Evolutionary conservation across 2,888 invertebrate genomes (phyloP), one percentile per base, ranked within the genome.

Genomic region (Didymodactylos carnosus): DNA sequence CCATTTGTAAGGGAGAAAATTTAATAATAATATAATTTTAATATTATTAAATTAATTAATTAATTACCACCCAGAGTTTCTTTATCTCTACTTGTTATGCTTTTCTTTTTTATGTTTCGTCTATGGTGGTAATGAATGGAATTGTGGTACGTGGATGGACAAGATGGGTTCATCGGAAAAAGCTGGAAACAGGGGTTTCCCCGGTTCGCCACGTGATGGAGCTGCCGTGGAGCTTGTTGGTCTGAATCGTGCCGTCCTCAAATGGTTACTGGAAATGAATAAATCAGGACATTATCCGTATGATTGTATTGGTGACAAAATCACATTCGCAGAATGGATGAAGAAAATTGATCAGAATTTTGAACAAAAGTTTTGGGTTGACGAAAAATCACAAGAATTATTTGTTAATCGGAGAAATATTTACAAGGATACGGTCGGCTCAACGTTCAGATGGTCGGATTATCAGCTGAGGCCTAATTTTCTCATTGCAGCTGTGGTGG

Each of bases 111-210:
- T 94, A 49, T 97, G 90, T 69, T 92, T 92, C 84, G 90, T 94
- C 29, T 92, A 89, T 84, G 98, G 98, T 75, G 98, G 98, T 41
- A 98, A 94, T 85, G 89, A 88, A 76, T 88, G 88, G 82, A 98
- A 99, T 84, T 95, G 95, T 84, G 98, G 97, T 76, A 99, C 98
- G 0, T 99, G 98, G 98, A 97, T 98, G 97, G 97, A 97, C 84
- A 97, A 98, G 86, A 98, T 98, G 97, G 98, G 98, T 40, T 93
- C 93, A 39, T 93, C 93, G 19, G 90, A 90, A 75, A 88, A 88
- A 80, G 92, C 94, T 19, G 91, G 91, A 75, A 95, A 89, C 80
- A 88, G 89, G 79, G 95, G 97, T 19, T 87, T 88, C 78, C 98
- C 98, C 14, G 93, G 94, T 69, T 92, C 94, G 8, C 95, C 98